Percentiles rank a stretch among this genome's conserved stretches.
Conservation (phyloP, 2,888 invertebrate species). For the Ditula angustiorana region DNA sequence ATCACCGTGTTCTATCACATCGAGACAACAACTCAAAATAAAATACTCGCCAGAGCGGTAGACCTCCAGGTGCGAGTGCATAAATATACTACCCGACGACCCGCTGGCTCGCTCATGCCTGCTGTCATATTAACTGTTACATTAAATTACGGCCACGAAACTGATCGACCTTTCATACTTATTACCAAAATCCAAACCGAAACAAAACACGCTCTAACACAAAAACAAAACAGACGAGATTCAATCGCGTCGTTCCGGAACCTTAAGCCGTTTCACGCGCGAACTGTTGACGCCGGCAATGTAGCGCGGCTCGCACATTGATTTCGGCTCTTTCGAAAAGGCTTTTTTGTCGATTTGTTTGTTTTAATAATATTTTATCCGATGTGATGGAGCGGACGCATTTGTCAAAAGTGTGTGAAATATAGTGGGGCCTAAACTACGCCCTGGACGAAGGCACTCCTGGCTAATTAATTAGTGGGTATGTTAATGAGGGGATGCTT, state of each 20-base stretch:
- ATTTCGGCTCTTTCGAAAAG: slow-evolving; percentile 84
- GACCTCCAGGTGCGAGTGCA: slow-evolving; percentile 85
- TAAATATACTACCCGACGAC: slow-evolving; percentile 82
- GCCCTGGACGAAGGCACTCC: slow-evolving; percentile 65
- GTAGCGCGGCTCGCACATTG: slow-evolving; percentile 82
- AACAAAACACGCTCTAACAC: slow-evolving; percentile 48
- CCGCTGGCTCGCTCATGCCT: slow-evolving; percentile 83
- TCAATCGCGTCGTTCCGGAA: slow-evolving; percentile 29
- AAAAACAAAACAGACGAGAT: slow-evolving; percentile 36
- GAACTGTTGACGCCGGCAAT: slow-evolving; percentile 57
- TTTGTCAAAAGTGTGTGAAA: slow-evolving; percentile 80
- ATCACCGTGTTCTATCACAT: slow-evolving; percentile 72
- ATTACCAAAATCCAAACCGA: slow-evolving; percentile 58
- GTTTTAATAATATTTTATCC: slow-evolving; percentile 85
- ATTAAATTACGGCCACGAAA: slow-evolving; percentile 83
- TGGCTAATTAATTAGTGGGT: slow-evolving; percentile 78
- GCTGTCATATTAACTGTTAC: slow-evolving; percentile 86
- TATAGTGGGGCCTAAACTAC: slow-evolving; percentile 61
- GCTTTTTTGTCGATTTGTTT: slow-evolving; percentile 84
- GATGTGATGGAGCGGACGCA: slow-evolving; percentile 82
- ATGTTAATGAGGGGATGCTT: slow-evolving; percentile 73
- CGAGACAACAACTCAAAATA: slow-evolving; percentile 76
- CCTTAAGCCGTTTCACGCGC: slow-evolving; percentile 51
- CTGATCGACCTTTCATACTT: slow-evolving; percentile 72
- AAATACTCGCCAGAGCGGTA: slow-evolving; percentile 67